Evolutionary conservation across 2,113 vertebrate genomes (phyloP).

Genomic region (Hippocampus abdominalis): DNA sequence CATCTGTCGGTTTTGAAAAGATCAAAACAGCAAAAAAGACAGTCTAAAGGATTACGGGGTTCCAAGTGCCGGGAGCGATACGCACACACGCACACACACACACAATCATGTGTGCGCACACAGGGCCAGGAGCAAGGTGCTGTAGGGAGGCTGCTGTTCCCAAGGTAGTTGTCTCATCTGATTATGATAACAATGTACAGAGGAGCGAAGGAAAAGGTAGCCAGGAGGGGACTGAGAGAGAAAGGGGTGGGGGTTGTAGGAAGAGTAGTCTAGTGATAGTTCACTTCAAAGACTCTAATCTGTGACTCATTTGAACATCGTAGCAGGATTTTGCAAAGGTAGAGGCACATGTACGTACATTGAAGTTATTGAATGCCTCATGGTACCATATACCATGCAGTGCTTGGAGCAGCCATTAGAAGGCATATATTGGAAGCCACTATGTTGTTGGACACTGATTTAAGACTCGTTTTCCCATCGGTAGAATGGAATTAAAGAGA

Average conservation of each 20-base stretch:
- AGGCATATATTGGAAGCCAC: not conserved
- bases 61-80: slow-evolving; percentile 61
- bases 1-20: slow-evolving; percentile 64
- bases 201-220: slow-evolving; percentile 58
- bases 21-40: slow-evolving; percentile 63
- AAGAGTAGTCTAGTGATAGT: slow-evolving; percentile 26
- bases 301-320: slow-evolving; percentile 9
- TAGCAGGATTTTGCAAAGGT: slow-evolving; percentile 2
- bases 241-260: slow-evolving; percentile 3
- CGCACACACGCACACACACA: slow-evolving; percentile 22
- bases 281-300: slow-evolving; percentile 13
- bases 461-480: not conserved
- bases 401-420: not conserved
- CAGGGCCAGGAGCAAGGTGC: slow-evolving; percentile 66
- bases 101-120: slow-evolving; percentile 25
- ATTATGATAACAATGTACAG: slow-evolving; percentile 73
- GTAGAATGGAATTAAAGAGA: not conserved
- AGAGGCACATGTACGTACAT: not conserved
- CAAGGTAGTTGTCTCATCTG: slow-evolving; percentile 73
- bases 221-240: slow-evolving; percentile 52
- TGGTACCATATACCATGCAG: not conserved
- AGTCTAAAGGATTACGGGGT: slow-evolving; percentile 67
- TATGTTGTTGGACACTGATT: not conserved
- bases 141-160: slow-evolving; percentile 67
- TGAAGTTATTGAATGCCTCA: not conserved